Evolutionary conservation across 2,113 vertebrate species (phyloP), one percentile per base, ranked within the genome.

Genomic region (Anoplopoma fimbria): DNA sequence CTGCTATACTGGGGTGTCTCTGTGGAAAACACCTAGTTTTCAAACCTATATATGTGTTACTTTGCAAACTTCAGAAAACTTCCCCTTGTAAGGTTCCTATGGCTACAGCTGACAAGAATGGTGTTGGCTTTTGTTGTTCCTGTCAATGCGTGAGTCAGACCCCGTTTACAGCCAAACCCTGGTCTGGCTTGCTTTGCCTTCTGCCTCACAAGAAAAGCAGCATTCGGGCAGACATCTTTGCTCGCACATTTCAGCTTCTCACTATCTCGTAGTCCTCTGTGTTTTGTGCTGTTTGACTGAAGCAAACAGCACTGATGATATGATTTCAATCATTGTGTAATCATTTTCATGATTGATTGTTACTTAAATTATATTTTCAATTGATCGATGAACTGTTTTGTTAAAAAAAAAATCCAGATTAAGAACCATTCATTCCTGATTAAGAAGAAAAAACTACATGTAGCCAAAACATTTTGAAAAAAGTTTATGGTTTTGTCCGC

Each of bases 141-240:
- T 77, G 83, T 84, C 71, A 88, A 31, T 21, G 80, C 8, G 63
- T 86, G 82, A 92, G 86, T 82, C 69, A 63, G 82, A 88, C 63
- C 73, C 80, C 12, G 8, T 79, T 85, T 82, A 40, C 74, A 77
- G 87, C 79, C 77, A 86, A 67, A 77, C n/a, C 40, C 34, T 0
- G 7, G 17, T 75, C 36, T 67, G 29, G 38, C 29, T 72, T 21
- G 5, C 71, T 82, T 34, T 47, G 67, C 79, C 84, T 76, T 87
- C 86, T 91, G 84, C 49, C 65, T 84, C 69, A 69, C 40, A 63
- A 71, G 40, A 40, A 27, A n/a, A 83, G 40, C 49, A 57, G 62
- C 33, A 53, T 68, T 72, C 21, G 10, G 29, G 73, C 84, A 47
- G 71, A 53, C 58, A 63, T 81, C 12, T 68, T 75, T 36, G 27